Percentiles rank a stretch among this genome's conserved stretches.
Evolutionary conservation across 2,113 vertebrate species (phyloP).

Genomic region (Hemichromis elongatus): DNA sequence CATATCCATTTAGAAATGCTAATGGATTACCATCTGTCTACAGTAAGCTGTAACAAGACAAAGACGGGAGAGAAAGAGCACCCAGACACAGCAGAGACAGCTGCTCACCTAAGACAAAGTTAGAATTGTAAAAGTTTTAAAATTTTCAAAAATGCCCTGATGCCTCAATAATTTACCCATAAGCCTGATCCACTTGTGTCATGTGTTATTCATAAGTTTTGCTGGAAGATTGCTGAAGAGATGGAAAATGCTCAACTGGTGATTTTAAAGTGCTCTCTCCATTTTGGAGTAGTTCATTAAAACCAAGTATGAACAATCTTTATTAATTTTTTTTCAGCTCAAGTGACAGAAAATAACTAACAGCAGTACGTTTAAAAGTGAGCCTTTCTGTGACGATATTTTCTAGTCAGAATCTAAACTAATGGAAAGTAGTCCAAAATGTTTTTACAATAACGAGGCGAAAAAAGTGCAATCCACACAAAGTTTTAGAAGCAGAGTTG

Average conservation of each 20-base stretch:
- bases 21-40: conserved; percentile 21
- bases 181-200: not conserved
- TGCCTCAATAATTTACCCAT: not conserved
- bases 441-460: not conserved
- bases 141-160: not conserved
- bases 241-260: not conserved
- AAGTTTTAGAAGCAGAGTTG: not conserved
- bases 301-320: not conserved
- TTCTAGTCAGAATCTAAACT: not conserved
- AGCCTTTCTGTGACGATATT: not conserved
- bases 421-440: fast-evolving
- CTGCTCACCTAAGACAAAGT: not conserved
- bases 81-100: not conserved
- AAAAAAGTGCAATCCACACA: not conserved
- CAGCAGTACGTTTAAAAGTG: not conserved
- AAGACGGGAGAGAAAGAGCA: not conserved
- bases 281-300: conserved; percentile 4
- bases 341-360: not conserved
- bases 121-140: not conserved
- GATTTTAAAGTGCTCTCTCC: not conserved
- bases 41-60: not conserved
- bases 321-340: not conserved
- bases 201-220: conserved; percentile 23
- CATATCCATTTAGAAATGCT: not conserved
- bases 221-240: not conserved